These are phyloP conservation scores for Neuroterus valhalla DNA, from an alignment of 1,140 invertebrate genomes.

Conservation along the genomic window DNA sequence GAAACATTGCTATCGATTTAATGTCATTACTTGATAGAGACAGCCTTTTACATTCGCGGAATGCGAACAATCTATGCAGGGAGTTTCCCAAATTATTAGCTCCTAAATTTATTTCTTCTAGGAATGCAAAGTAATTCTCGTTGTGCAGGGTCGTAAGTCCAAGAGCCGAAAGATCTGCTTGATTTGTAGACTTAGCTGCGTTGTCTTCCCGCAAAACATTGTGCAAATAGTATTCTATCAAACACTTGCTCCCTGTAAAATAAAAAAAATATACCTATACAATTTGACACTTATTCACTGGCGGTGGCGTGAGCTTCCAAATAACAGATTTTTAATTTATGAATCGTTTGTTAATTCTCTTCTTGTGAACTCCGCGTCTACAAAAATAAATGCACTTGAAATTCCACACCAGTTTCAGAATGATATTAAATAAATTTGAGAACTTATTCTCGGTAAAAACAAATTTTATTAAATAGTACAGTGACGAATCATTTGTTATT, in stretches of 20 bases:
- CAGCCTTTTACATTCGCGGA: constrained; percentile 68
- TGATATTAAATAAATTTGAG: too few species aligned
- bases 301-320: background rate
- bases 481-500: too few species aligned
- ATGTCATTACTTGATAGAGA: constrained; percentile 65
- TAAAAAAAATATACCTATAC: constrained; percentile 38
- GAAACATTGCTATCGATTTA: constrained; percentile 60
- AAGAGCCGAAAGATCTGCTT: constrained; percentile 68
- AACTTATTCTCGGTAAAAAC: too few species aligned
- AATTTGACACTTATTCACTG: constrained; percentile 5
- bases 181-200: constrained; percentile 46
- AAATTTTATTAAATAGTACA: too few species aligned
- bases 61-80: constrained; percentile 60
- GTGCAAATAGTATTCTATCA: constrained; percentile 76
- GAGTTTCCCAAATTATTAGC: constrained; percentile 62
- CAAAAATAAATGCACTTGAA: too few species aligned
- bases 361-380: too few species aligned
- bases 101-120: constrained; percentile 68
- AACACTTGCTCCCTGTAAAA: constrained; percentile 77
- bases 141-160: constrained; percentile 73
- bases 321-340: too few species aligned
- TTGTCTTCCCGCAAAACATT: constrained; percentile 60
- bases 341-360: too few species aligned
- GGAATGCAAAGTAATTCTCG: constrained; percentile 74
- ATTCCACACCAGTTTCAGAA: too few species aligned